Percentiles rank a stretch among this genome's conserved stretches.
Evolutionary conservation across 2,797 vertebrate species (phyloP).

Genomic region (Acridotheres tristis): DNA sequence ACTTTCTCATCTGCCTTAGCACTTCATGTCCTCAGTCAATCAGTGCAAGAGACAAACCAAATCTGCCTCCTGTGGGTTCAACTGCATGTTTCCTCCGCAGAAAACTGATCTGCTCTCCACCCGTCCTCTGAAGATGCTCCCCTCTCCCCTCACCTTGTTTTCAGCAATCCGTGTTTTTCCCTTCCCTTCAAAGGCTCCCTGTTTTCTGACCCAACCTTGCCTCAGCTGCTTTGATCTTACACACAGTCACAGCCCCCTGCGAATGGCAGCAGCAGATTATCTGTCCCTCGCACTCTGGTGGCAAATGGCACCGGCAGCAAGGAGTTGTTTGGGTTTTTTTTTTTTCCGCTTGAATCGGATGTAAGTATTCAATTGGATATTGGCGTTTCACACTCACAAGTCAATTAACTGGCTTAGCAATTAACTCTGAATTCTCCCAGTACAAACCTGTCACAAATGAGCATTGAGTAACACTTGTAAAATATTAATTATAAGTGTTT

Average conservation of each 20-base stretch:
- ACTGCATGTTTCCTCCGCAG: neutral
- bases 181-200: neutral
- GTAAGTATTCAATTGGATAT: neutral
- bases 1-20: neutral
- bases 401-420: conserved; percentile 24
- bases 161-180: neutral
- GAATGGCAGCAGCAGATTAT: neutral
- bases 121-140: neutral
- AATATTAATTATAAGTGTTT: conserved; percentile 14
- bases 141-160: neutral
- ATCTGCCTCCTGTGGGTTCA: neutral
- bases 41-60: neutral
- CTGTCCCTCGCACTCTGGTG: neutral
- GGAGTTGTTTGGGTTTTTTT: neutral
- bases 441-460: neutral
- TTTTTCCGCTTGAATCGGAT: neutral
- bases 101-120: neutral
- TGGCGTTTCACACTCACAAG: neutral
- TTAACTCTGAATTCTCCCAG: neutral
- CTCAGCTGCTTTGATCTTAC: neutral
- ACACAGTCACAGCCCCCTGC: neutral
- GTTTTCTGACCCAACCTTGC: neutral
- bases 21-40: neutral
- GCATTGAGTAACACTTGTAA: neutral
- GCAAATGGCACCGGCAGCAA: neutral